Base-by-base conservation (phyloP, 1,140 invertebrate species). In the Oscheius sp. region DNA sequence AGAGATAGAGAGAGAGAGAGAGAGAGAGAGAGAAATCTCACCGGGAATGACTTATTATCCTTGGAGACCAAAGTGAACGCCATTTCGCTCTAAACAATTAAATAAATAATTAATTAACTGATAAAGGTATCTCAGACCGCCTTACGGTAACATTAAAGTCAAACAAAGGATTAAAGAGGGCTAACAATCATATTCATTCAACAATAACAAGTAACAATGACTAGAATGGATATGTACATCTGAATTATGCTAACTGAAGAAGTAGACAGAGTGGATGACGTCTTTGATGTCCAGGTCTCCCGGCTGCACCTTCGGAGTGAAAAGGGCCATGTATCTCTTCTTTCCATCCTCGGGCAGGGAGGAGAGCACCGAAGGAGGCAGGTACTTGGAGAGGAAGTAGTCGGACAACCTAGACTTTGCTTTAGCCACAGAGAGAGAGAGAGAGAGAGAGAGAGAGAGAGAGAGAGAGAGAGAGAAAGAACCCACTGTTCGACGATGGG, bases 401-500 rank as follows among this genome's bases (percentile, higher is more conserved):
- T 81, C 35, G 28, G 81, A 74, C 7, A 28, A 79, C n/a, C 34
- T 64, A 31, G 15, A 64, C 29, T 68, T 67, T 68, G n/a, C 3
- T 46, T 72, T 32, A 36, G 36, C 13, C 7, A n/a, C 38, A n/a
- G 26, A 49, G 28, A 64, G 20, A 66, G 0, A 20, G 15, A 18
- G 13, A 20, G 13, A 59, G n/a, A 18, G n/a, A 18, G 42, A 45
- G 23, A 18, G 4, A 62, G 23, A 15, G 7, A 35, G 28, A 23
- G 31, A 67, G 31, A 36, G 31, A 74, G 15, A 58, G 32, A 74
- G 3, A 63, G 28, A 46, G 35, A n/a, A 67, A 31, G 13, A 76
- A 28, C 46, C 2, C 38, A 87, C 85, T 96, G 86, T 83, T 97
- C 90, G 45, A 99, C 87, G 74, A 99, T 93, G 0, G 94, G 94